A percentile compares a stretch with the other conserved stretches of the same genome.
These are phyloP conservation scores for Drosophila kohkoa DNA, from an alignment of 1,140 invertebrate genomes.

Conservation along the genomic window DNA sequence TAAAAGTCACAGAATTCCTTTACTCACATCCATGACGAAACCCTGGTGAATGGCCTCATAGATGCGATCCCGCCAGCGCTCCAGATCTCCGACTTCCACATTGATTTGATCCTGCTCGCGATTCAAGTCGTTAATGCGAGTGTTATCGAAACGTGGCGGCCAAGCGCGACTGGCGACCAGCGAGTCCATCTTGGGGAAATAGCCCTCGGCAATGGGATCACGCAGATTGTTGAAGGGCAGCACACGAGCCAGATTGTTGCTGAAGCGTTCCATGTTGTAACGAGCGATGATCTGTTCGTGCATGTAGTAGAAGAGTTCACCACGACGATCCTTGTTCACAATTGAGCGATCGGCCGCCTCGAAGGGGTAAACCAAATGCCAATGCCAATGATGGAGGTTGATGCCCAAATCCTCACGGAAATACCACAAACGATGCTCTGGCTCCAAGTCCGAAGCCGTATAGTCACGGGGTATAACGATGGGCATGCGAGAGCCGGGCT, in stretches of 20 bases:
- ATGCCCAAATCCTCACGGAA: conserved; percentile 91
- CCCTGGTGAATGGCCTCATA: conserved; percentile 90
- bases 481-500: conserved; percentile 87
- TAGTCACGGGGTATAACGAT: conserved; percentile 90
- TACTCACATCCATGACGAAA: conserved; percentile 86
- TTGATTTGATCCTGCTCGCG: conserved; percentile 88
- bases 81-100: conserved; percentile 89
- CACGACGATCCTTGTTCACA: conserved; percentile 89
- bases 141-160: conserved; percentile 87
- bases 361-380: conserved; percentile 92
- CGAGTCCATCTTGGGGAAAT: conserved; percentile 91
- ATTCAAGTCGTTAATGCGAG: conserved; percentile 88
- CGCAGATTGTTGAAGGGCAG: conserved; percentile 87
- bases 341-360: conserved; percentile 86
- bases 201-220: conserved; percentile 88
- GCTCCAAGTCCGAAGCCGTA: conserved; percentile 90
- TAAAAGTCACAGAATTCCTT: rapidly evolving
- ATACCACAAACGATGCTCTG: conserved; percentile 89
- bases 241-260: conserved; percentile 87
- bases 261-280: conserved; percentile 90
- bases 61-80: conserved; percentile 91
- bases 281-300: conserved; percentile 89
- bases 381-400: conserved; percentile 94
- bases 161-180: conserved; percentile 88
- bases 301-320: conserved; percentile 93